Evolutionary conservation across 2,113 vertebrate genomes (phyloP).

Genomic region (Microcebus griseorufus): DNA sequence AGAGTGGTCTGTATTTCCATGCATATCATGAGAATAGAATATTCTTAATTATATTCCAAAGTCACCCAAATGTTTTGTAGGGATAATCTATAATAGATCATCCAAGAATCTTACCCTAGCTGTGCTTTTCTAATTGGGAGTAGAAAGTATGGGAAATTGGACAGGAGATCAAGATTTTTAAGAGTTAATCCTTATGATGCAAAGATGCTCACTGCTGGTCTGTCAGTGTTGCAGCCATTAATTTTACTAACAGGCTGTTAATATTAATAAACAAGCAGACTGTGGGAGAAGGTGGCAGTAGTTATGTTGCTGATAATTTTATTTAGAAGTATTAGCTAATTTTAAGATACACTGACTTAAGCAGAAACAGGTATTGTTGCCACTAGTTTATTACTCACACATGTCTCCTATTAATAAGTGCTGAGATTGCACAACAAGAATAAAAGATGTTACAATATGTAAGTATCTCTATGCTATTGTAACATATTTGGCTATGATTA

Average conservation of each 20-base stretch:
- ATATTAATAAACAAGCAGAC: conserved; percentile 19
- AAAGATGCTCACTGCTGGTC: neutral
- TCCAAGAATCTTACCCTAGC: neutral
- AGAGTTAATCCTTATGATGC: neutral
- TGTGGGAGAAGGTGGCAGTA: neutral
- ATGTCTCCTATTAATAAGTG: conserved; percentile 82
- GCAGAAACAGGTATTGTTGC: conserved; percentile 64
- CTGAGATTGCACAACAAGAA: conserved; percentile 80
- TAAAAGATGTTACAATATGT: conserved; percentile 71
- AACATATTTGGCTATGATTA: conserved; percentile 84
- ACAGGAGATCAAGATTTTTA: neutral
- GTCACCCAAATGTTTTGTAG: neutral
- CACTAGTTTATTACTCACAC: conserved; percentile 75
- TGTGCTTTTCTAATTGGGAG: neutral
- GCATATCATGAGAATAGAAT: neutral
- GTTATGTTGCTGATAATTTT: conserved; percentile 69
- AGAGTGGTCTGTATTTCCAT: neutral
- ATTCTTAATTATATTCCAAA: neutral
- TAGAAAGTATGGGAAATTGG: neutral
- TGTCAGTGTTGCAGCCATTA: neutral
- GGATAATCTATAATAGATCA: neutral
- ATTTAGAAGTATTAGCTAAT: conserved; percentile 69
- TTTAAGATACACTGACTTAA: conserved; percentile 73
- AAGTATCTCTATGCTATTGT: conserved; percentile 81
- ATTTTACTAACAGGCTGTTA: neutral